Evolutionary conservation across 2,888 invertebrate species (phyloP), one percentile per base, ranked within the genome.

Genomic region (Plebejus anna): DNA sequence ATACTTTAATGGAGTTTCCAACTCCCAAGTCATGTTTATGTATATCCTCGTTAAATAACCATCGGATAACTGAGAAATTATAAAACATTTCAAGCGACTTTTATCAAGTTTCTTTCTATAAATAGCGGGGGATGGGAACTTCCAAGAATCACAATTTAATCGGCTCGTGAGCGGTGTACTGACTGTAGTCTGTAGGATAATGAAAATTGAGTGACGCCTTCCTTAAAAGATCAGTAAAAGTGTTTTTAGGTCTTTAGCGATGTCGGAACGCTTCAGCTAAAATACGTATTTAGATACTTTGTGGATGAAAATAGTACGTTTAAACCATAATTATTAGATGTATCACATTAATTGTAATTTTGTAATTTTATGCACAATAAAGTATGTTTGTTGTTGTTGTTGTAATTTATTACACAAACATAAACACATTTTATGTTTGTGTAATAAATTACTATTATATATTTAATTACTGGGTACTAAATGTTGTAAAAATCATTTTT

Each of bases 31-130:
- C 28, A 61, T 28, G 61, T 66, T 66, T 66, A 66, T 66, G 36
- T 66, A 66, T 16, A 66, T 32, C 5, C 66, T 16, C 32, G 36
- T 66, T 36, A 66, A 9, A 11, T 28, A 55, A 32, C 3, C 1
- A 66, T 5, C 32, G 32, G 32, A 13, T 32, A 16, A 36, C 32
- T 4, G 32, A 4, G 66, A 32, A 66, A 66, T 36, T 16, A 32
- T 32, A 66, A 66, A 66, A 66, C 66, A 32, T 36, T 22, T 22
- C 0, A 22, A 22, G 22, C 22, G 22, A 66, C 32, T 66, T 66
- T 66, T 66, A 36, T 66, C 22, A 66, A 66, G 66, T 66, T 66
- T 66, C 32, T 66, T 66, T 66, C 66, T 66, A 66, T 66, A 1
- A 36, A 66, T 66, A 66, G 66, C 32, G 32, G 13, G 66, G 16